Evolutionary conservation across 2,113 vertebrate genomes (phyloP).

Genomic region (Macroglossus sobrinus): DNA sequence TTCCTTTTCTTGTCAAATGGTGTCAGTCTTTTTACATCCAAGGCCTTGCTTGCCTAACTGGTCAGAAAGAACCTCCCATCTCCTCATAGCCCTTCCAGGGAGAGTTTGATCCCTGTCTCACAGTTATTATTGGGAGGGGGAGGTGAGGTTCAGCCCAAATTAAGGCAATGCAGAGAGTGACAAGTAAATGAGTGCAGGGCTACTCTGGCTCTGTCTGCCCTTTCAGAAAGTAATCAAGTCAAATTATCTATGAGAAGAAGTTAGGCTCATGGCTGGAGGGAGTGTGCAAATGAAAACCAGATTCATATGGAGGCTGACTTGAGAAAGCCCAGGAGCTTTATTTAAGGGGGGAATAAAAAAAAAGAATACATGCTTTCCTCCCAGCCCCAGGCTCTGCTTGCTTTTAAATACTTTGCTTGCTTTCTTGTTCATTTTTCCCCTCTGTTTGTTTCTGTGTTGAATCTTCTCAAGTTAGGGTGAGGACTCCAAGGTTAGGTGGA

Average conservation of each 20-base stretch:
- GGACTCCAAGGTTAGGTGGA: background rate
- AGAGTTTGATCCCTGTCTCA: background rate
- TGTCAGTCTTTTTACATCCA: background rate
- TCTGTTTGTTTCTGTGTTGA: background rate
- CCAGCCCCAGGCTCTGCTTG: background rate
- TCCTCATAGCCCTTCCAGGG: background rate
- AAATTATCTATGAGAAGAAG: constrained; percentile 63
- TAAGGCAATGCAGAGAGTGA: constrained; percentile 42
- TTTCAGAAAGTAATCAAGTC: constrained; percentile 68
- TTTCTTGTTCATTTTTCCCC: background rate
- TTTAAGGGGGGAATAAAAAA: background rate
- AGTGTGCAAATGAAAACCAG: constrained; percentile 68
- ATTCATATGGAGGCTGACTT: background rate
- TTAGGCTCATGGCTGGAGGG: background rate
- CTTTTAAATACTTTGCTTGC: background rate
- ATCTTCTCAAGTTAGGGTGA: background rate
- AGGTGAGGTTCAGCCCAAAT: background rate
- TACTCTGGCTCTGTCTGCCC: constrained; percentile 3
- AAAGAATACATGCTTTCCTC: too few relatives aligned
- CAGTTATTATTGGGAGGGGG: background rate
- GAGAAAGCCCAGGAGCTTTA: constrained; percentile 46
- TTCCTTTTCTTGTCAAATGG: background rate
- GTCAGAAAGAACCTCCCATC: background rate
- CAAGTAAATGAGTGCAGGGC: constrained; percentile 38
- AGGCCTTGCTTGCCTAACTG: background rate